Percentiles rank a stretch among this genome's conserved stretches.
These are phyloP conservation scores for Neolamprologus sp. DNA, from an alignment of 2,113 vertebrate genomes.

Conservation along the genomic window DNA sequence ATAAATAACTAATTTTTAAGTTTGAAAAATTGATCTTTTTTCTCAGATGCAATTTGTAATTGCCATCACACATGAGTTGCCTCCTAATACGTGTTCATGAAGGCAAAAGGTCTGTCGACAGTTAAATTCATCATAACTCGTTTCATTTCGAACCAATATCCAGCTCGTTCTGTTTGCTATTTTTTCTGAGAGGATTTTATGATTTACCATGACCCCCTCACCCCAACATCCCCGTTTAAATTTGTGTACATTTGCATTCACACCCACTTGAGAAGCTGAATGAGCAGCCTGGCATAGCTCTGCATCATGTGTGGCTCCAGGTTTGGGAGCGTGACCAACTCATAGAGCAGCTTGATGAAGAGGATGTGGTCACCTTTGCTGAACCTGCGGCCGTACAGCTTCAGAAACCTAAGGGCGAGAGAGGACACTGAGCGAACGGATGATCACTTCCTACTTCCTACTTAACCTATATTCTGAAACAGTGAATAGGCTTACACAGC, in stretches of 20 bases:
- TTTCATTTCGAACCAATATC: not conserved
- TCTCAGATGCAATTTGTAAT: not conserved
- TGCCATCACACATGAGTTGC: not conserved
- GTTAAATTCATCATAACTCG: not conserved
- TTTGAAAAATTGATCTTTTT: not conserved
- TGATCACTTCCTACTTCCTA: not conserved
- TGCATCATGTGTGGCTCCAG: constrained; percentile 96
- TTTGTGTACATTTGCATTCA: not conserved
- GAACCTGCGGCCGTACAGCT: constrained; percentile 90
- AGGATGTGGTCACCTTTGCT: constrained; percentile 93
- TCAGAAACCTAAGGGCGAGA: constrained; percentile 77
- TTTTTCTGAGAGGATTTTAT: not conserved
- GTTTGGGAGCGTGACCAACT: constrained; percentile 88
- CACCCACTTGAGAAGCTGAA: constrained; percentile 91
- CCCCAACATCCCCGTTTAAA: not conserved
- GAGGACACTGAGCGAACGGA: not conserved
- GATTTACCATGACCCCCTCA: not conserved
- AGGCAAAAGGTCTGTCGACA: not conserved
- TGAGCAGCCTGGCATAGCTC: constrained; percentile 86
- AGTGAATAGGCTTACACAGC: not conserved
- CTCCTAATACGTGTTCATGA: not conserved
- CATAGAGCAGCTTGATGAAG: constrained; percentile 89
- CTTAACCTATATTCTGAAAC: not conserved
- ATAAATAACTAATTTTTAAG: not conserved
- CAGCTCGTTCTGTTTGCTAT: not conserved